Conservation (phyloP, 2,888 invertebrate species). For the Drosophila helvetica region DNA sequence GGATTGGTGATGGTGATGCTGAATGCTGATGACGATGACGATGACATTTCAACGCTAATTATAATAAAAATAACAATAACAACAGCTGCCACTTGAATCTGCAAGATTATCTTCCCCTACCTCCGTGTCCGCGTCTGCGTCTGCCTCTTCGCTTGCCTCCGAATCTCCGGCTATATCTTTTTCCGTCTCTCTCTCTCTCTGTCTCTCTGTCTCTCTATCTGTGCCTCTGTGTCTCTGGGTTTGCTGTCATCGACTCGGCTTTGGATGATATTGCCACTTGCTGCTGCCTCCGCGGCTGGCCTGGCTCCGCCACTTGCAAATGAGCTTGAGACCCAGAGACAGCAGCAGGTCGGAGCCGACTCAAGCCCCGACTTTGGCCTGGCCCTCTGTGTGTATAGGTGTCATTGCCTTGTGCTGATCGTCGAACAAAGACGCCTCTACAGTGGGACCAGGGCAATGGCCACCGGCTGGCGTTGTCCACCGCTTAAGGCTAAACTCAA, state of each 20-base stretch:
- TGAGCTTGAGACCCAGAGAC: conserved; percentile 45
- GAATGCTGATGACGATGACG: conserved; percentile 60
- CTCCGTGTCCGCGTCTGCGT: neutral
- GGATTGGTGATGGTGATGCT: conserved; percentile 14
- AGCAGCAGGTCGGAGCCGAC: conserved; percentile 1
- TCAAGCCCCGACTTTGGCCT: neutral
- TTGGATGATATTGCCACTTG: conserved; percentile 75
- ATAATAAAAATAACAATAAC: conserved; percentile 73
- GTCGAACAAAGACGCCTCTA: conserved; percentile 1
- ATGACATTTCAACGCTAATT: conserved; percentile 75
- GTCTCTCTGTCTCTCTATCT: neutral
- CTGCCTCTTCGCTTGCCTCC: conserved; percentile 8
- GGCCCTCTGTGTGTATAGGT: conserved; percentile 14
- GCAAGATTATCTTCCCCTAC: conserved; percentile 60
- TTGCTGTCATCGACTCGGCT: conserved; percentile 38
- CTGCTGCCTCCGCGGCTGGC: conserved; percentile 18
- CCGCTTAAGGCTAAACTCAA: too few species aligned
- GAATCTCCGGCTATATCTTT: conserved; percentile 15
- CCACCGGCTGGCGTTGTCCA: too few species aligned
- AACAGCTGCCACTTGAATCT: conserved; percentile 73
- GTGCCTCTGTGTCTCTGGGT: conserved; percentile 48
- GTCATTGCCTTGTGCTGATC: conserved; percentile 29
- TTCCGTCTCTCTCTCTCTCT: conserved; percentile 3
- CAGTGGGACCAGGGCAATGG: conserved; percentile 10
- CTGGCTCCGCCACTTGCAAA: conserved; percentile 14